Evolutionary conservation across 2,113 vertebrate genomes (phyloP).

Genomic region (Pyrgilauda ruficollis): DNA sequence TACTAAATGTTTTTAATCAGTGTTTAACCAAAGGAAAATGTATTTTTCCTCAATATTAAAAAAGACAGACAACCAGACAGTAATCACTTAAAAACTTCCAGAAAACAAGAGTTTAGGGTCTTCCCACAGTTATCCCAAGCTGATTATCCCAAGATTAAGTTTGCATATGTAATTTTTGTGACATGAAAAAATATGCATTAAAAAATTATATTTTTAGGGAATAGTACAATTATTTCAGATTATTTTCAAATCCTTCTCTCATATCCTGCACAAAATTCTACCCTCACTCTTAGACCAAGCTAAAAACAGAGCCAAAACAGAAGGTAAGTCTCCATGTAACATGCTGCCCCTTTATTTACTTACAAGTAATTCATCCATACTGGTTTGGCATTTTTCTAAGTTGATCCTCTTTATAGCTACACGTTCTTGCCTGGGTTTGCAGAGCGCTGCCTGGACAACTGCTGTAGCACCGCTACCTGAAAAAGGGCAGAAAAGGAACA

Average conservation of each 20-base stretch:
- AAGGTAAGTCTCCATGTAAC: neutral
- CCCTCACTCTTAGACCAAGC: neutral
- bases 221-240: neutral
- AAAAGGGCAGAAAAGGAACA: slow-evolving; percentile 59
- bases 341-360: slow-evolving; percentile 57
- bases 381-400: slow-evolving; percentile 99
- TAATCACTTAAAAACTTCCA: neutral
- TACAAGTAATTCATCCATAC: slow-evolving; percentile 98
- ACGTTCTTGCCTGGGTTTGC: slow-evolving; percentile 92
- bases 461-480: slow-evolving; percentile 96
- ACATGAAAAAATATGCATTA: neutral
- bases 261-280: neutral
- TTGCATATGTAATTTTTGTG: neutral
- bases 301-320: neutral
- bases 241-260: neutral
- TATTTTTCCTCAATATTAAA: neutral
- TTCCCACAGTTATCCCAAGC: neutral
- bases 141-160: neutral
- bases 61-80: neutral
- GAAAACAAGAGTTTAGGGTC: neutral
- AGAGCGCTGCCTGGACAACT: slow-evolving; percentile 96
- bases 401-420: slow-evolving; percentile 99
- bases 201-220: neutral
- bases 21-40: neutral
- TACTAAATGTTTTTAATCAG: neutral